phyloP scores from a whole-genome alignment of 2,888 invertebrate genomes.

The Azorinus chamasolen region DNA sequence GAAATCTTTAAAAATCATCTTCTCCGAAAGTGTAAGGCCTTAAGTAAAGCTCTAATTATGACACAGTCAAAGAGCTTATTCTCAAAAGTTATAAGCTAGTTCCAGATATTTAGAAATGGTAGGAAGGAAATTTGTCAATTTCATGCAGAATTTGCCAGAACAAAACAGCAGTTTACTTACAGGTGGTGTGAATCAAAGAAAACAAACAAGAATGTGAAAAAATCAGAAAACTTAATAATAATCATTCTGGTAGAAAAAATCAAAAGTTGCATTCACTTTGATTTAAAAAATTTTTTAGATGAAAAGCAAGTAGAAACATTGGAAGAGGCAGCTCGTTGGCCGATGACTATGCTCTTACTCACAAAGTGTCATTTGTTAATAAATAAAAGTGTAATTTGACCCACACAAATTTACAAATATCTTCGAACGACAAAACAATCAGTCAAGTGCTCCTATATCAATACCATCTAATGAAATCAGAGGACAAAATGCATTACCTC shows the following conservation, averaged over 20 bases:
- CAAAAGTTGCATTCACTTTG: too few species aligned
- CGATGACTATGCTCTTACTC: slow-evolving; percentile 39
- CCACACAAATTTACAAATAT: background rate
- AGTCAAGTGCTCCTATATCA: background rate
- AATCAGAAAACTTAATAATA: slow-evolving; percentile 29
- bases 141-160: slow-evolving; percentile 51
- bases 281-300: too few species aligned
- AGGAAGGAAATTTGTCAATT: slow-evolving; percentile 33
- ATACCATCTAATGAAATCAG: slow-evolving; percentile 9
- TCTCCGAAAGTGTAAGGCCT: too few species aligned
- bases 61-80: slow-evolving; percentile 44
- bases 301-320: slow-evolving; percentile 28
- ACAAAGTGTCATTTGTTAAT: too few species aligned
- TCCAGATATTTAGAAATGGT: slow-evolving; percentile 42
- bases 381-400: background rate
- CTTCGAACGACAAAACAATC: background rate
- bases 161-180: slow-evolving; percentile 35
- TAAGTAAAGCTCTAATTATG: slow-evolving; percentile 30
- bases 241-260: slow-evolving; percentile 33
- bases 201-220: too few species aligned
- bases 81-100: slow-evolving; percentile 54
- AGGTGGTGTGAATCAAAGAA: too few species aligned
- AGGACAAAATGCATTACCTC: slow-evolving; percentile 15
- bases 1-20: too few species aligned
- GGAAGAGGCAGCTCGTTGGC: slow-evolving; percentile 34